A percentile compares a stretch with the other conserved stretches of the same genome.
These are phyloP conservation scores for Vanessa cardui DNA, from an alignment of 2,888 invertebrate species.

Conservation along the genomic window DNA sequence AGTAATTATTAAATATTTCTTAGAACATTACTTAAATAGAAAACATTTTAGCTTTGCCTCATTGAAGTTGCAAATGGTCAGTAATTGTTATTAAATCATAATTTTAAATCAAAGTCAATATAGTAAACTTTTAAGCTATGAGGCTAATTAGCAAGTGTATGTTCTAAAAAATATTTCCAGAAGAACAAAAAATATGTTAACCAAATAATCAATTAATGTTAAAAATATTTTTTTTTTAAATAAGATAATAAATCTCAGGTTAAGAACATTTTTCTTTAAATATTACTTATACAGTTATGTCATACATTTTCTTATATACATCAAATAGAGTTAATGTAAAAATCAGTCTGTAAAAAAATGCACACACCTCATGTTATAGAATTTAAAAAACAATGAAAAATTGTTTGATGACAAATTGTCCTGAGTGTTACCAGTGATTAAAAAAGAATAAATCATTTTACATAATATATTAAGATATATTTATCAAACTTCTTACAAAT, in stretches of 20 bases:
- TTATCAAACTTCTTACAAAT: slow-evolving; percentile 1
- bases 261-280: neutral
- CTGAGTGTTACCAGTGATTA: neutral
- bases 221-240: neutral
- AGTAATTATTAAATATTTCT: neutral
- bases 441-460: slow-evolving; percentile 6
- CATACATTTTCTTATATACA: slow-evolving; percentile 4
- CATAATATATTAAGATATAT: slow-evolving; percentile 6
- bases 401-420: neutral
- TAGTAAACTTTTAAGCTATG: too few relatives aligned
- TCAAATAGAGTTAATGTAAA: slow-evolving; percentile 21
- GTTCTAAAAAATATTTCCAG: too few relatives aligned
- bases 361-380: too few relatives aligned
- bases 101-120: too few relatives aligned
- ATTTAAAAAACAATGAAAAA: too few relatives aligned
- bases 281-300: neutral
- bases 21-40: neutral
- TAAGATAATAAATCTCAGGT: neutral
- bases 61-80: neutral
- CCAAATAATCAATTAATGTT: neutral
- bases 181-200: too few relatives aligned
- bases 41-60: neutral
- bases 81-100: too few relatives aligned
- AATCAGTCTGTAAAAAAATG: slow-evolving; percentile 33
- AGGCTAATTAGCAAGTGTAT: too few relatives aligned